These are phyloP conservation scores for Lepidostoma basale DNA, from an alignment of 1,140 invertebrate species.

Conservation along the genomic window DNA sequence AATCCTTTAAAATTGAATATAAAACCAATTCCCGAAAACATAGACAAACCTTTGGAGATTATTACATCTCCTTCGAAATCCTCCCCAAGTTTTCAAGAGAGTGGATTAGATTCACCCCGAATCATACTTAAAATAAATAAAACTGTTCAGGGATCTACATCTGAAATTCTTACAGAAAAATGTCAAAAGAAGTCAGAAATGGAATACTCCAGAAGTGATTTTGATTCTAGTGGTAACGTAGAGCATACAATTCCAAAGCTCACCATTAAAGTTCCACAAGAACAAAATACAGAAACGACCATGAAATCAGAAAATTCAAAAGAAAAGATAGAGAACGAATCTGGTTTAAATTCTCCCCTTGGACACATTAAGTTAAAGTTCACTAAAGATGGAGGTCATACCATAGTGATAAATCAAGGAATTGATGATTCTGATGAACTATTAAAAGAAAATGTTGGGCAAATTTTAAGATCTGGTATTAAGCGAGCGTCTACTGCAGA, in stretches of 20 bases:
- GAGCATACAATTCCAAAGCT: constrained; percentile 39
- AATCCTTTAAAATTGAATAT: constrained; percentile 41
- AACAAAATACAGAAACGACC: constrained; percentile 11
- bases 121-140: constrained; percentile 63
- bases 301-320: constrained; percentile 12
- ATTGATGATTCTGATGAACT: constrained; percentile 14
- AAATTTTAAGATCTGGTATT: constrained; percentile 15
- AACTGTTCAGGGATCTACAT: constrained; percentile 58
- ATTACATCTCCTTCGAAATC: constrained; percentile 52
- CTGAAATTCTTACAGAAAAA: constrained; percentile 60
- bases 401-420: constrained; percentile 30
- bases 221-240: not conserved
- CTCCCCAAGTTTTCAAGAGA: constrained; percentile 49
- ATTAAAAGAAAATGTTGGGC: constrained; percentile 26
- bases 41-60: constrained; percentile 58
- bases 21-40: constrained; percentile 50
- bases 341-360: constrained; percentile 30
- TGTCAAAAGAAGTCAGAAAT: constrained; percentile 48
- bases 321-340: constrained; percentile 11
- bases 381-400: constrained; percentile 32
- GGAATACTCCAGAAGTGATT: constrained; percentile 3
- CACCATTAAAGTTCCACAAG: constrained; percentile 40
- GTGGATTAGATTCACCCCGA: constrained; percentile 59
- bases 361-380: constrained; percentile 41
- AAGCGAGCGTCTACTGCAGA: constrained; percentile 18